Base-by-base conservation (phyloP, 2,888 invertebrate species). In the Melanostoma mellinum region DNA sequence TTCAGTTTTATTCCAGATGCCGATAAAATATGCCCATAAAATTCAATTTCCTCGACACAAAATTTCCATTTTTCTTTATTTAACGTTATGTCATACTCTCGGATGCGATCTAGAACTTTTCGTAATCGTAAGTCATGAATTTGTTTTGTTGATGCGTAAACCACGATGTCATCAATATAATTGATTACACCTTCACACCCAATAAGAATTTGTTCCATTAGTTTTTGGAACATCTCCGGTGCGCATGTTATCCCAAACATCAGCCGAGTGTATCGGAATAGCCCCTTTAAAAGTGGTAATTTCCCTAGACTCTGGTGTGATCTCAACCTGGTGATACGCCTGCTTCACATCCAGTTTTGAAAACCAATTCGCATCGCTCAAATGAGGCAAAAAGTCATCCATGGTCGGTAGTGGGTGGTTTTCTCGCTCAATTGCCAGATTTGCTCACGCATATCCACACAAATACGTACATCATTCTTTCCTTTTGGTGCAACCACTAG, bases 221-320 rank as follows among this genome's bases (percentile, higher is more conserved):
- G 90, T 89, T 85, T 91, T 89, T 82, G 90, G 91, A 3, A 90
- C 85, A 86, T 91, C 92, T 1, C 87, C 3, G 91, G 88, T 0
- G 89, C 90, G 68, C 90, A 90, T 87, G 89, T 89, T 3, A 0
- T 90, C 89, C 52, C 85, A 85, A 55, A 46, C 46, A 53, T 68
- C 32, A 36, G 86, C 85, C 5, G 89, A 89, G 3, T 88, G 87
- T 76, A 91, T 90, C 4, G 89, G 89, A 50, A 90, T 89, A 60
- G 40, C 2, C 38, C 38, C 9, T 67, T 63, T 69, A 69, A 56
- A 48, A 2, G 42, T 85, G 74, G 33, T 87, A 8, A 58, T 69
- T 38, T 50, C 52, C 6, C 56, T 63, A 0, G 63, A 63, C 6
- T 50, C 35, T 8, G 50, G 36, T 3, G 50, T 58, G 10, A 90